Evolutionary conservation across 2,113 vertebrate genomes (phyloP).

Genomic region (Lepidothrix coronata): DNA sequence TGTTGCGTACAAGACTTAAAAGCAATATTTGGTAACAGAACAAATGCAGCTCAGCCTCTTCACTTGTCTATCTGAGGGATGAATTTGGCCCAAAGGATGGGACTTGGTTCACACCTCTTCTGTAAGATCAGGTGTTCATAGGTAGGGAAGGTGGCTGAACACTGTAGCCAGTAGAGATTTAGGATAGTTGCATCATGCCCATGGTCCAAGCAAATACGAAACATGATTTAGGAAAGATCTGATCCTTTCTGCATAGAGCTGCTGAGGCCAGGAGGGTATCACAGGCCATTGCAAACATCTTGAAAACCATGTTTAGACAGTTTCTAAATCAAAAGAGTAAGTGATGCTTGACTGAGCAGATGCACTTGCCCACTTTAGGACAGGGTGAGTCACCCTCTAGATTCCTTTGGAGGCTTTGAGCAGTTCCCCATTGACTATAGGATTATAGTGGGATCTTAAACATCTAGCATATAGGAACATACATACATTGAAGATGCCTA

Average conservation of each 20-base stretch:
- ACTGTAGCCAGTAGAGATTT: background rate
- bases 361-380: rapidly evolving
- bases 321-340: background rate
- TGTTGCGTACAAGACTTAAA: background rate
- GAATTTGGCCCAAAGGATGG: background rate
- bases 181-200: background rate
- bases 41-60: background rate
- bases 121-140: background rate
- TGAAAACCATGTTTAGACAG: background rate
- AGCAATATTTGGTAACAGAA: background rate
- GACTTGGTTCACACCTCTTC: background rate
- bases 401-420: background rate
- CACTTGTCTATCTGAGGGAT: background rate
- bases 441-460: background rate
- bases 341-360: background rate
- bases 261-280: background rate
- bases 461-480: background rate
- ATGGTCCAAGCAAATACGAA: background rate
- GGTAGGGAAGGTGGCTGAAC: background rate
- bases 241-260: background rate
- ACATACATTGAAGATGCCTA: background rate
- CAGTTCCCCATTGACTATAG: rapidly evolving
- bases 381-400: background rate
- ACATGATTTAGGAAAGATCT: background rate
- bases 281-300: background rate